Evolutionary conservation across 2,113 vertebrate genomes (phyloP).

Genomic region (Engraulis encrasicolus): DNA sequence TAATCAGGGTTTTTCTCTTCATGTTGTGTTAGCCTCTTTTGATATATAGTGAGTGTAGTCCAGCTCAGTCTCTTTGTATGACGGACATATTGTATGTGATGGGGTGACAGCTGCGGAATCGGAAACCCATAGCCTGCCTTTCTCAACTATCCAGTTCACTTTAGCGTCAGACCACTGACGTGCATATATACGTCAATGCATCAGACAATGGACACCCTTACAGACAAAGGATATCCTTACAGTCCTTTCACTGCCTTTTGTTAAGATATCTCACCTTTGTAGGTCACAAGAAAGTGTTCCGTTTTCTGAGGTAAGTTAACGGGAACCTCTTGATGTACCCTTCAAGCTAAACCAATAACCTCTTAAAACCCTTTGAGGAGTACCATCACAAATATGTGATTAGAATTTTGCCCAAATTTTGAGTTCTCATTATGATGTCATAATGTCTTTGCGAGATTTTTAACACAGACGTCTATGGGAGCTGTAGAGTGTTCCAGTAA

Average conservation of each 20-base stretch:
- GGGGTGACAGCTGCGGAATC: not conserved
- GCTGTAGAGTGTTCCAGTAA: too few species aligned
- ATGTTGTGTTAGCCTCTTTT: not conserved
- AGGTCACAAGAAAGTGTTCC: not conserved
- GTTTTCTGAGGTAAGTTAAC: not conserved
- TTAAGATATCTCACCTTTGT: conserved; percentile 7
- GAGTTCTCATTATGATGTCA: too few species aligned
- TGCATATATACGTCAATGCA: too few species aligned
- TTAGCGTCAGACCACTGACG: conserved; percentile 2
- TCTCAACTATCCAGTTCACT: not conserved
- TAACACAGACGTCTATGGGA: too few species aligned
- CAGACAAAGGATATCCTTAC: not conserved
- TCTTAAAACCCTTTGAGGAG: too few species aligned
- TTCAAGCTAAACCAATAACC: too few species aligned
- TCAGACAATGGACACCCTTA: not conserved
- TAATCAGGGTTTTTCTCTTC: not conserved
- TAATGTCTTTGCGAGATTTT: too few species aligned
- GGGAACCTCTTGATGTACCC: not conserved
- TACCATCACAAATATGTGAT: too few species aligned
- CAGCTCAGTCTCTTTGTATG: not conserved
- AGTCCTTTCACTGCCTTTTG: not conserved
- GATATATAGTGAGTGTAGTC: not conserved
- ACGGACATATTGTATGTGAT: not conserved
- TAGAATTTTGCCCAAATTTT: too few species aligned
- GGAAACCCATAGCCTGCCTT: not conserved